These are phyloP conservation scores for Dermochelys coriacea DNA, from an alignment of 2,797 vertebrate genomes.

Conservation along the genomic window DNA sequence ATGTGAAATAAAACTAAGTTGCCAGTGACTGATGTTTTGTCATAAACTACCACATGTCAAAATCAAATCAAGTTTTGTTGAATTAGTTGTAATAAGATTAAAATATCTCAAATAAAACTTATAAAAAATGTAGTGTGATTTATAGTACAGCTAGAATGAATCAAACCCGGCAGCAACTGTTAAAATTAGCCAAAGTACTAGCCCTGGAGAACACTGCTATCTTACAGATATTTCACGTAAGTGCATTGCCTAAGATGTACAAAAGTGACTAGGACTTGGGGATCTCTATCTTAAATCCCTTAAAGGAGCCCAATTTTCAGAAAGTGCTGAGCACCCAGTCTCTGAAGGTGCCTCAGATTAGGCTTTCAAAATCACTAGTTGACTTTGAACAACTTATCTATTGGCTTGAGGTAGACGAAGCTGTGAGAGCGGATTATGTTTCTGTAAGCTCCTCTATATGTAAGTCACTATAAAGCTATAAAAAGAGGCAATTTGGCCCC, in stretches of 20 bases:
- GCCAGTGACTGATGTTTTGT: rapidly evolving
- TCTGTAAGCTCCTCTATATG: background rate
- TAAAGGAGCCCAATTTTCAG: background rate
- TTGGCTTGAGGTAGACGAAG: background rate
- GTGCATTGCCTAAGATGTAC: background rate
- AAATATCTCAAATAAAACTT: background rate
- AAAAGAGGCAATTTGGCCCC: background rate
- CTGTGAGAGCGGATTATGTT: background rate
- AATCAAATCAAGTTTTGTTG: background rate
- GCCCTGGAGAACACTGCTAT: background rate
- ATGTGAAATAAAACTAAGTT: background rate
- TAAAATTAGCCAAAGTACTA: background rate
- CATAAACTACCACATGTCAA: background rate
- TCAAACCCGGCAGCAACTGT: background rate
- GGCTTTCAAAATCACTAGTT: background rate
- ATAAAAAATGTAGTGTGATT: background rate
- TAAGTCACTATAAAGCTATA: background rate
- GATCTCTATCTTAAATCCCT: background rate
- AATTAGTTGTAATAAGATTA: background rate
- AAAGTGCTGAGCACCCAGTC: background rate
- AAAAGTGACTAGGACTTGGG: background rate
- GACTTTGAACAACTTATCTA: background rate
- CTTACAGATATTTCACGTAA: background rate
- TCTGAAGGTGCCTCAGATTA: rapidly evolving
- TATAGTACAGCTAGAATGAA: background rate